phyloP scores from a whole-genome alignment of 2,888 invertebrate genomes.

The Kuschelorhynchus macadamiae region DNA sequence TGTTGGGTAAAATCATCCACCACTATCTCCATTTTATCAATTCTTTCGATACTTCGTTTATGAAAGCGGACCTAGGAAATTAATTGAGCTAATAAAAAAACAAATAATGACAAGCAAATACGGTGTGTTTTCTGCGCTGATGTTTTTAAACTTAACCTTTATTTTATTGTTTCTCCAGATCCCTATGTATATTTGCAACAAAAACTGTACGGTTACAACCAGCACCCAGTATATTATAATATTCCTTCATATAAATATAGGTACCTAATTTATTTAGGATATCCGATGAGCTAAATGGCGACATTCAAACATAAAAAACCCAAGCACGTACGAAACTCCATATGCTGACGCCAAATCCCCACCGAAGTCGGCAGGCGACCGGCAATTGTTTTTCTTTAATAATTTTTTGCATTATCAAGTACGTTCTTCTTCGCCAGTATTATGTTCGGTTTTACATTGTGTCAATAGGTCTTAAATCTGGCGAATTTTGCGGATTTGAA shows the following conservation, averaged over 20 bases:
- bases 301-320: constrained; percentile 31
- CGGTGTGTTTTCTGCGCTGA: too few species aligned
- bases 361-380: constrained; percentile 25
- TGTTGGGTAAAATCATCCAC: too few species aligned
- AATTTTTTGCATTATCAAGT: constrained; percentile 42
- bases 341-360: constrained; percentile 49
- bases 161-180: too few species aligned
- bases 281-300: constrained; percentile 35
- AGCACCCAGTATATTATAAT: too few species aligned
- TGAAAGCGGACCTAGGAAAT: too few species aligned
- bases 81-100: too few species aligned
- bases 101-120: too few species aligned
- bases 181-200: too few species aligned
- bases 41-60: too few species aligned
- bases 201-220: too few species aligned
- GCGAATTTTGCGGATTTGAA: constrained; percentile 1
- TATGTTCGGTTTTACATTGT: constrained; percentile 32
- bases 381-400: constrained; percentile 46
- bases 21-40: too few species aligned
- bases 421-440: constrained; percentile 29
- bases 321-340: constrained; percentile 33
- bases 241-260: neutral
- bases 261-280: constrained; percentile 41
- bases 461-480: constrained; percentile 39
- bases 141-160: too few species aligned